phyloP scores from a whole-genome alignment of 2,888 invertebrate species.

The Chaitophorus viminalis region DNA sequence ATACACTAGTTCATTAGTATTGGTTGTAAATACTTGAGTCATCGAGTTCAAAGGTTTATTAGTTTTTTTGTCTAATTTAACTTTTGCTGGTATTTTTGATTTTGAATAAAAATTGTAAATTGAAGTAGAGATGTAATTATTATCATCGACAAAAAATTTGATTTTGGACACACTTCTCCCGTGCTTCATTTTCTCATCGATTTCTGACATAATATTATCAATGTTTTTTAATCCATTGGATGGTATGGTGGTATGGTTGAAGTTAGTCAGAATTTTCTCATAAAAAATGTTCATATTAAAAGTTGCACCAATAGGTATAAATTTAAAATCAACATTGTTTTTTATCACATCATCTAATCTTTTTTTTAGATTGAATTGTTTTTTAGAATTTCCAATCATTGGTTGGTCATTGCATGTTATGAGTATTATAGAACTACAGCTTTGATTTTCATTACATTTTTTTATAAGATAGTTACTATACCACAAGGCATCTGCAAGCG shows the following conservation, averaged over 20 bases:
- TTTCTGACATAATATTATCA: constrained; percentile 55
- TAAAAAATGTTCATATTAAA: constrained; percentile 61
- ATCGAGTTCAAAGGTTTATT: constrained; percentile 54
- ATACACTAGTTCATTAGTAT: constrained; percentile 59
- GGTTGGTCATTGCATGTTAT: constrained; percentile 63
- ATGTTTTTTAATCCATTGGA: constrained; percentile 27
- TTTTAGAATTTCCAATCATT: constrained; percentile 14
- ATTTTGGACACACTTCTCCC: constrained; percentile 49
- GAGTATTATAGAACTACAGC: constrained; percentile 52
- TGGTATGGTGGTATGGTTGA: constrained; percentile 31
- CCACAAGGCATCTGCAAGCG: constrained; percentile 60
- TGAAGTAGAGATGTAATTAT: constrained; percentile 45
- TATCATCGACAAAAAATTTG: constrained; percentile 48
- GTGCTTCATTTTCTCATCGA: constrained; percentile 42
- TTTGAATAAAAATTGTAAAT: constrained; percentile 60
- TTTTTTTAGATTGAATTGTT: constrained; percentile 58
- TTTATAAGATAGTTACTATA: constrained; percentile 57
- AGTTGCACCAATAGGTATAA: constrained; percentile 55
- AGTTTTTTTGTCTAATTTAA: constrained; percentile 53
- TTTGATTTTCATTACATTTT: constrained; percentile 52
- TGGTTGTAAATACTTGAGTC: constrained; percentile 31
- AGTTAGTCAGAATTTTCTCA: constrained; percentile 49
- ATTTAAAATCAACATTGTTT: constrained; percentile 59
- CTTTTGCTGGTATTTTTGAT: constrained; percentile 49
- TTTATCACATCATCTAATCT: constrained; percentile 61